phyloP scores from a whole-genome alignment of 2,888 invertebrate genomes.

The Rhingia rostrata region DNA sequence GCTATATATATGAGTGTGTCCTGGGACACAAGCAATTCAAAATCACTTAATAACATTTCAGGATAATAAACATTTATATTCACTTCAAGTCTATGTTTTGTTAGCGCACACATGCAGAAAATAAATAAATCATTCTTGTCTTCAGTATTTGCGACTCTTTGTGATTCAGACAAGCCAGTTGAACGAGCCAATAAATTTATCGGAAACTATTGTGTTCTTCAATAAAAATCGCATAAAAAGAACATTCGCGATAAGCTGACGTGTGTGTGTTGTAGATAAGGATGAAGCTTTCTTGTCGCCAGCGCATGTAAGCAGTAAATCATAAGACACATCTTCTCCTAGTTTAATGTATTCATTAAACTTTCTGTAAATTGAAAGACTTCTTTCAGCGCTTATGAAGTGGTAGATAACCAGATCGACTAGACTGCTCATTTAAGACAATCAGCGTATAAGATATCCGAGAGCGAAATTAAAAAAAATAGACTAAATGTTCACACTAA shows the following conservation, averaged over 20 bases:
- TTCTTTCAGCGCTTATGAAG: no score
- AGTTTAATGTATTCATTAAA: no score
- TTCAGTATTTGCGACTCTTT: conserved; percentile 18
- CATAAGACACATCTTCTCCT: no score
- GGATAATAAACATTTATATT: conserved; percentile 66
- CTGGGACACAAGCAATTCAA: conserved; percentile 46
- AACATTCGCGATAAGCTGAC: conserved; percentile 31
- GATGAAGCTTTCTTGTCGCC: conserved; percentile 12
- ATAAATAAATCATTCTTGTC: conserved; percentile 64
- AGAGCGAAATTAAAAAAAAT: no score
- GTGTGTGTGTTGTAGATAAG: conserved; percentile 3
- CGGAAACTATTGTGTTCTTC: conserved; percentile 43
- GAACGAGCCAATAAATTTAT: conserved; percentile 33
- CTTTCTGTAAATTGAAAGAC: no score
- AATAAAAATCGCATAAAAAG: conserved; percentile 53
- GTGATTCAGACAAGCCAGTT: background rate
- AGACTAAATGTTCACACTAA: no score
- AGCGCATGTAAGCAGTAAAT: background rate
- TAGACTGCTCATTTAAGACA: no score
- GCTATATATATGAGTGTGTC: conserved; percentile 1
- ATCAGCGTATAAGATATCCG: no score
- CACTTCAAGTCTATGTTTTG: conserved; percentile 53
- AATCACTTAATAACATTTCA: conserved; percentile 63
- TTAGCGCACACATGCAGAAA: conserved; percentile 42
- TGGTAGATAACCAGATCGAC: no score